A percentile compares a stretch with the other conserved stretches of the same genome.
These are phyloP conservation scores for Euura lappo DNA, from an alignment of 1,140 invertebrate genomes.

Conservation along the genomic window DNA sequence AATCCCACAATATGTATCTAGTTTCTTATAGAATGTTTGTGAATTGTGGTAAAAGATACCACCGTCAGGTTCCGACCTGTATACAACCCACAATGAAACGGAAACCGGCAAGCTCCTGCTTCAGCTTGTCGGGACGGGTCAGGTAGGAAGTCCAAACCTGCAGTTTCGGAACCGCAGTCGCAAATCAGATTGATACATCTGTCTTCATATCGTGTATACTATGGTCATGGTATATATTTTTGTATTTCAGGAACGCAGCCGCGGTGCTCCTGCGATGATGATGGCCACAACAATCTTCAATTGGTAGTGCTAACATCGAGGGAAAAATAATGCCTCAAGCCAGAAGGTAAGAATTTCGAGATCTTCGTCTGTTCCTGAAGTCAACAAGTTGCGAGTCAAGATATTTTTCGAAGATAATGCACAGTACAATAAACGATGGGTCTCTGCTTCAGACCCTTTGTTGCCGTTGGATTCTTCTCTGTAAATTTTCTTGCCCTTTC, in stretches of 20 bases:
- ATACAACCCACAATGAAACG: background rate
- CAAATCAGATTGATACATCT: background rate
- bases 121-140: background rate
- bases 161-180: background rate
- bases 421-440: too few species aligned
- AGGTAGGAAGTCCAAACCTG: background rate
- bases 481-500: too few species aligned
- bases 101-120: background rate
- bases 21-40: too few species aligned
- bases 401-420: too few species aligned
- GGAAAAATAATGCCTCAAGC: background rate
- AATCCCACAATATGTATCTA: too few species aligned
- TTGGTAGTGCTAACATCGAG: background rate
- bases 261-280: background rate
- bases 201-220: background rate
- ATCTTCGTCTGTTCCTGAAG: too few species aligned
- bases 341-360: background rate
- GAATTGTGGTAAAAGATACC: too few species aligned
- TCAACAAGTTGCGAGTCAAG: too few species aligned
- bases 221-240: background rate
- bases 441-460: too few species aligned
- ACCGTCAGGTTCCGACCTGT: too few species aligned
- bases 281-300: background rate
- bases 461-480: too few species aligned
- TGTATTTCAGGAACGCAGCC: background rate